phyloP scores from a whole-genome alignment of 2,113 vertebrate species.

The Onychorhynchus coronatus region DNA sequence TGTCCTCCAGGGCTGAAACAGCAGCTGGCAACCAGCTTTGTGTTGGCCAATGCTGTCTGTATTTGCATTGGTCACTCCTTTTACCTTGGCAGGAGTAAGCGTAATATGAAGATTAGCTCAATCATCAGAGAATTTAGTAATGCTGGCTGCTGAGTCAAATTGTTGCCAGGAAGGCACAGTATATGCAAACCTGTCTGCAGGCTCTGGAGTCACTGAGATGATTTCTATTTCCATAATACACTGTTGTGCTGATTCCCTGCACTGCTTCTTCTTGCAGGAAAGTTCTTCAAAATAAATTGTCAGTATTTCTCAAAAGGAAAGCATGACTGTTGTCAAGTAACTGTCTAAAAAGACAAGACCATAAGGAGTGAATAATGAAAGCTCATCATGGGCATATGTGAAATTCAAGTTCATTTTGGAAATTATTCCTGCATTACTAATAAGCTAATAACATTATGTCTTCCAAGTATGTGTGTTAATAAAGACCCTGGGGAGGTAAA shows the following conservation, averaged over 20 bases:
- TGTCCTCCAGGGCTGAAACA: not conserved
- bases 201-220: not conserved
- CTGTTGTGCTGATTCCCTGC: not conserved
- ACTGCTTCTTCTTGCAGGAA: not conserved
- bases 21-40: not conserved
- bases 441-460: slow-evolving; percentile 46
- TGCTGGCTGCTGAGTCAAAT: not conserved
- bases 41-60: not conserved
- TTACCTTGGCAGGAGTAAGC: not conserved
- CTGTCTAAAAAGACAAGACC: slow-evolving; percentile 35
- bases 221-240: not conserved
- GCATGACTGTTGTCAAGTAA: not conserved
- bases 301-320: slow-evolving; percentile 44
- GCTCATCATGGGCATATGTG: slow-evolving; percentile 5
- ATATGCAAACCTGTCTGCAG: not conserved
- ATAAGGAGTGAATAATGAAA: slow-evolving; percentile 44
- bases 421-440: slow-evolving; percentile 53
- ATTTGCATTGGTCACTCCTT: not conserved
- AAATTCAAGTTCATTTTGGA: slow-evolving; percentile 21
- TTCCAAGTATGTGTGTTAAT: slow-evolving; percentile 36
- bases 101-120: not conserved
- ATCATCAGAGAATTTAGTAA: not conserved
- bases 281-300: slow-evolving; percentile 15
- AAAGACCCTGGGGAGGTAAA: slow-evolving; percentile 53
- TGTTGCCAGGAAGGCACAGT: not conserved